Evolutionary conservation across 1,140 invertebrate genomes (phyloP).

Genomic region (Coenobita brevimanus): DNA sequence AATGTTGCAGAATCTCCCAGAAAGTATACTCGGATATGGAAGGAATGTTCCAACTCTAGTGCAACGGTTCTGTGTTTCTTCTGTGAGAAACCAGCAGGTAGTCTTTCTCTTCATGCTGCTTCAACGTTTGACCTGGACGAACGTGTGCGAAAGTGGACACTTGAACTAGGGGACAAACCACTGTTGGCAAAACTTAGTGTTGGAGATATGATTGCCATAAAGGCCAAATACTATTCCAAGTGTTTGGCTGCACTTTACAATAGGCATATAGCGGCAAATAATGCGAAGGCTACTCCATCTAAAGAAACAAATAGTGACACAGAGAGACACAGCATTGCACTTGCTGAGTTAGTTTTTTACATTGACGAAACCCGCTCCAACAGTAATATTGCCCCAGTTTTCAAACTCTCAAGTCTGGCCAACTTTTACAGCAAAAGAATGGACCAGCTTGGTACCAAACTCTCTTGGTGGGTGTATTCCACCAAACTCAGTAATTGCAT

Average conservation of each 20-base stretch:
- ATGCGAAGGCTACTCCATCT: too few relatives aligned
- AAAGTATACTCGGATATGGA: not conserved
- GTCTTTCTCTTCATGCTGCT: too few relatives aligned
- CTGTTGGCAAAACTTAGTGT: too few relatives aligned
- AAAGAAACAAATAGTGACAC: not conserved
- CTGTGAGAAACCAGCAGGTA: not conserved
- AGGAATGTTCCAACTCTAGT: not conserved
- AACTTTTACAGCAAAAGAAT: not conserved
- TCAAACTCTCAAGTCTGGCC: not conserved
- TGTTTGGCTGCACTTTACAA: too few relatives aligned
- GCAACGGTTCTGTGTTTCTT: not conserved
- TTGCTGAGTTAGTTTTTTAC: not conserved
- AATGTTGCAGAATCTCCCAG: not conserved
- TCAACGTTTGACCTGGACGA: too few relatives aligned
- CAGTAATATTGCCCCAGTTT: not conserved
- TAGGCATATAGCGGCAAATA: too few relatives aligned
- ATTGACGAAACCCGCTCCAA: not conserved
- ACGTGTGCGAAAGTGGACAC: too few relatives aligned
- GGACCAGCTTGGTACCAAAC: not conserved
- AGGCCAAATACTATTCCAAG: too few relatives aligned
- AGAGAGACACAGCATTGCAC: not conserved
- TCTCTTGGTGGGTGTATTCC: not conserved
- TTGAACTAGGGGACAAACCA: too few relatives aligned
- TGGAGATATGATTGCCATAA: too few relatives aligned
- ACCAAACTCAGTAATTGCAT: not conserved